Percentiles rank a stretch among this genome's conserved stretches.
Evolutionary conservation across 2,888 invertebrate genomes (phyloP).

Genomic region (Agelastica alni): DNA sequence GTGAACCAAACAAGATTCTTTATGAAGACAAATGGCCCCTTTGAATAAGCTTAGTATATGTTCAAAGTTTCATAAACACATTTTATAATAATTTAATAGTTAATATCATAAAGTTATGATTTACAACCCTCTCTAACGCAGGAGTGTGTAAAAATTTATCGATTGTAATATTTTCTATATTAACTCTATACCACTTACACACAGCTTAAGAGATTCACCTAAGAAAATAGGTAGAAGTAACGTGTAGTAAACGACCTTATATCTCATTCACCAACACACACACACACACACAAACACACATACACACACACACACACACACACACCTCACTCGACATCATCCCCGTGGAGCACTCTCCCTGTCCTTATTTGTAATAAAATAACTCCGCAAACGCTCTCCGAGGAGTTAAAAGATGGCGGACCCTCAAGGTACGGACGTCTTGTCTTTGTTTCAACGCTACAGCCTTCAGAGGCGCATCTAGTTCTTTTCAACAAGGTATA

Average conservation of each 20-base stretch:
- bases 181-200: slow-evolving; percentile 17
- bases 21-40: too few species aligned
- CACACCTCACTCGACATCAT: slow-evolving; percentile 54
- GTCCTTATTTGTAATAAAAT: slow-evolving; percentile 60
- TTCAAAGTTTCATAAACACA: too few species aligned
- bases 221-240: slow-evolving; percentile 40
- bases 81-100: too few species aligned
- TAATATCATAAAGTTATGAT: too few species aligned
- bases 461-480: slow-evolving; percentile 17
- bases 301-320: slow-evolving; percentile 47
- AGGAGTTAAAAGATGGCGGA: slow-evolving; percentile 55
- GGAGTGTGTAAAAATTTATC: background rate
- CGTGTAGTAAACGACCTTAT: slow-evolving; percentile 46
- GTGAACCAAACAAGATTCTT: too few species aligned
- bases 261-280: slow-evolving; percentile 56
- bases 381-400: slow-evolving; percentile 57
- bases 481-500: too few species aligned
- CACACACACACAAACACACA: too few species aligned
- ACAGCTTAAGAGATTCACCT: slow-evolving; percentile 40
- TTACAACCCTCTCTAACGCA: too few species aligned
- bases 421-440: slow-evolving; percentile 46
- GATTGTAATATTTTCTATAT: background rate
- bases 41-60: too few species aligned
- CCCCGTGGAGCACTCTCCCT: slow-evolving; percentile 56
- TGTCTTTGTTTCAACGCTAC: slow-evolving; percentile 29